Evolutionary conservation across 1,140 invertebrate species (phyloP).

Genomic region (Callitettix versicolor): DNA sequence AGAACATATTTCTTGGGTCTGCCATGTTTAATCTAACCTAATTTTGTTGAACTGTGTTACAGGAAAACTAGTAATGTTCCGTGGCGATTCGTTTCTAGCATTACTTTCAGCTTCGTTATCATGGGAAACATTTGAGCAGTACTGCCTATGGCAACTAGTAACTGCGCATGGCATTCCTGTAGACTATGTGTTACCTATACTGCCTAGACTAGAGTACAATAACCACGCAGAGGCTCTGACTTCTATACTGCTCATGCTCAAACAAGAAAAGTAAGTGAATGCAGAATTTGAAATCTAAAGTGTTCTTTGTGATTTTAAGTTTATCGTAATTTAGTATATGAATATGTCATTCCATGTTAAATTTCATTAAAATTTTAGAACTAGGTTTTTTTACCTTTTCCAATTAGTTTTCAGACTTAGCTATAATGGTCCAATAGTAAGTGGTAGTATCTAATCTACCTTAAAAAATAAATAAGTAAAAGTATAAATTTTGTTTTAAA

Average conservation of each 20-base stretch:
- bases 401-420: too few relatives aligned
- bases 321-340: too few relatives aligned
- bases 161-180: slow-evolving; percentile 85
- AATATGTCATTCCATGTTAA: too few relatives aligned
- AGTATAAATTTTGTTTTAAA: too few relatives aligned
- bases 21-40: too few relatives aligned
- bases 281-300: neutral
- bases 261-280: slow-evolving; percentile 68
- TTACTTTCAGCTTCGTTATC: slow-evolving; percentile 71
- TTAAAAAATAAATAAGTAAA: too few relatives aligned
- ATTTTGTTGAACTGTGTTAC: slow-evolving; percentile 11
- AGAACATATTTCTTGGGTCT: too few relatives aligned
- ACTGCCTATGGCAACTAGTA: slow-evolving; percentile 91
- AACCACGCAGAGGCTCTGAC: slow-evolving; percentile 86
- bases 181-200: slow-evolving; percentile 76
- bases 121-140: slow-evolving; percentile 96
- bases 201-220: slow-evolving; percentile 78
- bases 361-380: neutral
- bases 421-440: too few relatives aligned
- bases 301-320: too few relatives aligned
- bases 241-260: slow-evolving; percentile 79
- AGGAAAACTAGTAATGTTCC: slow-evolving; percentile 56
- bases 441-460: too few relatives aligned
- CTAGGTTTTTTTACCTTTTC: neutral
- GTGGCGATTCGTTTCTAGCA: slow-evolving; percentile 56